phyloP scores from a whole-genome alignment of 2,113 vertebrate species.

The Dromas ardeola region DNA sequence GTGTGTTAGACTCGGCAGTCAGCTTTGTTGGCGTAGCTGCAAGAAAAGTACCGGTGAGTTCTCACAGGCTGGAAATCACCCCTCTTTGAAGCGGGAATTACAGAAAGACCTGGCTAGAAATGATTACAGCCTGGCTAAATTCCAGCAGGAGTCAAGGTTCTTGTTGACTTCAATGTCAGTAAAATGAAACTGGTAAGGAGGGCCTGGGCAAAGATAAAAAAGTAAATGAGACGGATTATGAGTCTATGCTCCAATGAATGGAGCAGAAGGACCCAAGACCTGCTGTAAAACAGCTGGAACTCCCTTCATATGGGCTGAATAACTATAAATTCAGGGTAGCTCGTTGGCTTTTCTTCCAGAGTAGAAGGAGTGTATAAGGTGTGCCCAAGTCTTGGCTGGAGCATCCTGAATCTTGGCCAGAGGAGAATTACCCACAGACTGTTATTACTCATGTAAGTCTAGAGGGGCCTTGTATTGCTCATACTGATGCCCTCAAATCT shows the following conservation, averaged over 20 bases:
- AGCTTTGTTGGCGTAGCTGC: conserved; percentile 77
- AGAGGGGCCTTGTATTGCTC: background rate
- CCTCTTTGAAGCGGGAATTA: background rate
- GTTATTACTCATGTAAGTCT: background rate
- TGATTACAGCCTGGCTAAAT: background rate
- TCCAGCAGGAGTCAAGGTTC: background rate
- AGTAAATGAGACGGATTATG: background rate
- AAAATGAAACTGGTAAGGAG: conserved; percentile 18
- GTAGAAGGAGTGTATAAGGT: background rate
- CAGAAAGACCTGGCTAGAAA: background rate
- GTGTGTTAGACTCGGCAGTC: conserved; percentile 61
- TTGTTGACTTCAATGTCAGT: background rate
- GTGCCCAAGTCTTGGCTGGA: background rate
- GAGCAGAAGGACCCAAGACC: background rate
- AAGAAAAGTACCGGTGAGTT: conserved; percentile 7
- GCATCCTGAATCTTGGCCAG: background rate
- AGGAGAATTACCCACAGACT: background rate
- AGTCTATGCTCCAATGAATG: background rate
- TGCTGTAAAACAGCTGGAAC: background rate
- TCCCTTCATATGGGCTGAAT: background rate
- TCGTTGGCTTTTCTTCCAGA: background rate
- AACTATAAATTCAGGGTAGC: background rate
- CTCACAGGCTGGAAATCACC: background rate
- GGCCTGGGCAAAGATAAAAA: background rate
- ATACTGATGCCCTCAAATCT: background rate